Conservation (phyloP, 2,888 invertebrate genomes). For the Crioceris asparagi region DNA sequence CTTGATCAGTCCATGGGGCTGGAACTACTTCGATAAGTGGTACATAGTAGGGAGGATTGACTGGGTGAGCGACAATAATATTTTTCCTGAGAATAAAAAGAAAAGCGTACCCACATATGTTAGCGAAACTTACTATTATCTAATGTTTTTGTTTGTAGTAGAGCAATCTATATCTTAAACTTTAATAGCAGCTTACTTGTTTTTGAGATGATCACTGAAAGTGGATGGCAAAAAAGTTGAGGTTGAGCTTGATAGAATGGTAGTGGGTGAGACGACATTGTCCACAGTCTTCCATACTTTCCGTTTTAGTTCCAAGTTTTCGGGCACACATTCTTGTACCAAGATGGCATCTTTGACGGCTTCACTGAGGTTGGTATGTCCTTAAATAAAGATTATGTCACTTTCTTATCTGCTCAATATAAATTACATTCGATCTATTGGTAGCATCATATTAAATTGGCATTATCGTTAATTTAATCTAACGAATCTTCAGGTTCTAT, state of each 20-base stretch:
- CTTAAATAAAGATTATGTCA: conserved; percentile 34
- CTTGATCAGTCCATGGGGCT: conserved; percentile 82
- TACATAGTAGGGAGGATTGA: conserved; percentile 94
- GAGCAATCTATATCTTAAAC: background rate
- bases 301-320: conserved; percentile 73
- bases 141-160: background rate
- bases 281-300: conserved; percentile 73
- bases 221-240: conserved; percentile 85
- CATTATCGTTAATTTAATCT: too few species aligned
- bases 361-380: conserved; percentile 55
- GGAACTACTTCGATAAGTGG: conserved; percentile 91
- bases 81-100: conserved; percentile 35
- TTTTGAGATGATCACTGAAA: conserved; percentile 70
- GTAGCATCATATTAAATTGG: too few species aligned
- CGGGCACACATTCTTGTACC: conserved; percentile 91
- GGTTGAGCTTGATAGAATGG: conserved; percentile 86
- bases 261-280: conserved; percentile 58
- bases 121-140: background rate
- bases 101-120: background rate
- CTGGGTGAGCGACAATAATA: conserved; percentile 83
- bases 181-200: conserved; percentile 39
- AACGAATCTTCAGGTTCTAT: too few species aligned
- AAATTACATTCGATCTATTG: too few species aligned
- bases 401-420: background rate
- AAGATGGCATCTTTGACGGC: conserved; percentile 67